phyloP scores from a whole-genome alignment of 2,888 invertebrate genomes.

The Cheilosia urbana region DNA sequence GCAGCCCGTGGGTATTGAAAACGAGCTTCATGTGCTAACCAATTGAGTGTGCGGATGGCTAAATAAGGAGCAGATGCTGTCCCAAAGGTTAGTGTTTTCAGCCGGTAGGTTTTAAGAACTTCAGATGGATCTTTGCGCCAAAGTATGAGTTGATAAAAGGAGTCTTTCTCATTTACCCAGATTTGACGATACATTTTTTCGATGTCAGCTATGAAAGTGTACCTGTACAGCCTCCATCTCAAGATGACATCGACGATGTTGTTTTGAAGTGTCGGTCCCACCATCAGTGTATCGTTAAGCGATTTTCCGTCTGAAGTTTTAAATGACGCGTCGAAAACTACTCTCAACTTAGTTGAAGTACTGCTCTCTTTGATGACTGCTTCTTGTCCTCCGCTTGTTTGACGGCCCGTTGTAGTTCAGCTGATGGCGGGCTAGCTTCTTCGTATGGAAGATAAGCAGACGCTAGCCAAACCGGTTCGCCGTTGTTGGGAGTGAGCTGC shows the following conservation, averaged over 20 bases:
- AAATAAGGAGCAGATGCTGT: not conserved
- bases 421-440: no score
- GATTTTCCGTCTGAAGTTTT: constrained; percentile 60
- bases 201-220: not conserved
- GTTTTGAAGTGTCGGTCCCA: constrained; percentile 29
- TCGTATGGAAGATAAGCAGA: no score
- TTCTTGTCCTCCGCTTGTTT: no score
- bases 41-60: not conserved
- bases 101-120: constrained; percentile 1
- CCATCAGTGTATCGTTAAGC: constrained; percentile 71
- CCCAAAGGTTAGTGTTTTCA: not conserved
- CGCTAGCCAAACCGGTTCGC: no score
- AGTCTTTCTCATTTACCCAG: not conserved
- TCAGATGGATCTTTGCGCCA: constrained; percentile 3
- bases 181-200: not conserved
- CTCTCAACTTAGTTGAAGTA: constrained; percentile 37
- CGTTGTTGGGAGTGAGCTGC: no score
- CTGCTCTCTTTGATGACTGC: constrained; percentile 40
- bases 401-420: no score
- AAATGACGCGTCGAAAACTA: no score
- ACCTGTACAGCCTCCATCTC: constrained; percentile 23
- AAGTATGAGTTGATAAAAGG: not conserved
- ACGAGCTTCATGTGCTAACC: not conserved
- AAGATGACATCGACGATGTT: constrained; percentile 11
- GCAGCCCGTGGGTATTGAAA: not conserved